Percentiles rank a stretch among this genome's conserved stretches.
phyloP scores from a whole-genome alignment of 2,797 vertebrate species.

The Lepidocolaptes lacrymiger region DNA sequence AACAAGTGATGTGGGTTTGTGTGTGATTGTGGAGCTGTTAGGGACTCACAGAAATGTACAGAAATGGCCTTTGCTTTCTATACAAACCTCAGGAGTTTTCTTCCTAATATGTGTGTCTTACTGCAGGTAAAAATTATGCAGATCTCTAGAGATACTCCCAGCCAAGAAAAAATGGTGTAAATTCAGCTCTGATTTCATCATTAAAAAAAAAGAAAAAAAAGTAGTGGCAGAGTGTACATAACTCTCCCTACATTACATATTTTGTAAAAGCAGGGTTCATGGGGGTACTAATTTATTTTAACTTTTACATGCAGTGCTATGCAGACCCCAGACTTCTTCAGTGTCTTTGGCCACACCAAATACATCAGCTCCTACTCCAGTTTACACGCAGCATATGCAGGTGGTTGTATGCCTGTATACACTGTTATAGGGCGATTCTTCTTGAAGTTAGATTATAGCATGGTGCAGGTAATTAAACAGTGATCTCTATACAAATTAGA shows the following conservation, averaged over 20 bases:
- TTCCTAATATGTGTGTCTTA: background rate
- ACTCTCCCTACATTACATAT: background rate
- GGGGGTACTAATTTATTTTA: background rate
- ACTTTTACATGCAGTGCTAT: background rate
- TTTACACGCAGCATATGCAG: background rate
- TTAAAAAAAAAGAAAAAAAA: background rate
- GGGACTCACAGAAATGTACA: background rate
- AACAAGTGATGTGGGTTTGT: background rate
- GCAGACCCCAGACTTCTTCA: background rate
- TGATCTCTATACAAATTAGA: conserved; percentile 40
- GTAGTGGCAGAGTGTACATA: background rate
- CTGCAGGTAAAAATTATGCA: background rate
- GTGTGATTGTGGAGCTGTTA: background rate
- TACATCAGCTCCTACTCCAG: background rate
- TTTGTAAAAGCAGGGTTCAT: background rate
- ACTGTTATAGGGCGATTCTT: background rate
- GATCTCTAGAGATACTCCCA: background rate
- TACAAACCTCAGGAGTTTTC: background rate
- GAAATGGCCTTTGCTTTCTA: background rate
- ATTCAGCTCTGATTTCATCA: background rate
- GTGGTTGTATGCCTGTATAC: background rate
- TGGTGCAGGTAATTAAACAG: conserved; percentile 16
- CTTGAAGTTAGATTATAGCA: conserved; percentile 4
- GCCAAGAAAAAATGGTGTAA: background rate
- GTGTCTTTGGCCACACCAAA: background rate